A percentile compares a stretch with the other conserved stretches of the same genome.
phyloP scores from a whole-genome alignment of 2,797 vertebrate genomes.

The Lepidocolaptes lacrymiger region DNA sequence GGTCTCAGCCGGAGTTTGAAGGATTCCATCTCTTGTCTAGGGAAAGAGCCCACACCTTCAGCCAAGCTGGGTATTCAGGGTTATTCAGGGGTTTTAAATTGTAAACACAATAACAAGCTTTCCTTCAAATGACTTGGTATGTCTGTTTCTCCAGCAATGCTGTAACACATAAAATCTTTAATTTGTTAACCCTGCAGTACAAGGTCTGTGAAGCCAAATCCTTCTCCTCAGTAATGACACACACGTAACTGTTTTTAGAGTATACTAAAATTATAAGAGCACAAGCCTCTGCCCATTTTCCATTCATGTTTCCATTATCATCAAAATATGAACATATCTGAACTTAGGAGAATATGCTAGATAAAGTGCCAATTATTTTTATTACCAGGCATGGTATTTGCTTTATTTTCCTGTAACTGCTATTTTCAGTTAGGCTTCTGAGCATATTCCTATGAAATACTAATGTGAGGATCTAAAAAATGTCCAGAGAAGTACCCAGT shows the following conservation, averaged over 20 bases:
- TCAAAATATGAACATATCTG: not conserved
- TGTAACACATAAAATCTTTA: not conserved
- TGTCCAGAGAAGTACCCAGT: not conserved
- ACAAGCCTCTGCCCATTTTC: conserved; percentile 11
- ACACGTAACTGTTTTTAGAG: not conserved
- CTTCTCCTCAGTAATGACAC: not conserved
- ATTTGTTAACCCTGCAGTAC: not conserved
- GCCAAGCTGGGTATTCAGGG: not conserved
- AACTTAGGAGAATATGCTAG: not conserved
- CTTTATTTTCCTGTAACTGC: not conserved
- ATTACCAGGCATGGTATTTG: not conserved
- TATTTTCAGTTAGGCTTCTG: not conserved
- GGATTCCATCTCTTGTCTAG: not conserved
- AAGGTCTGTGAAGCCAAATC: not conserved
- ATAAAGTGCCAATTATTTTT: not conserved
- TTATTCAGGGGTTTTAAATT: not conserved
- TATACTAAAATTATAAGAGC: not conserved
- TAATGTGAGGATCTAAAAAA: not conserved
- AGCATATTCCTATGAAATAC: not conserved
- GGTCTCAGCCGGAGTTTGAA: not conserved
- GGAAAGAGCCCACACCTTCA: not conserved
- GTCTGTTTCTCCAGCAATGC: not conserved
- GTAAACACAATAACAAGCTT: not conserved
- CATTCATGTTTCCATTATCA: not conserved
- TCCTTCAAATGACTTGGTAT: not conserved